Evolutionary conservation across 2,113 vertebrate species (phyloP).

Genomic region (Thunnus thynnus): DNA sequence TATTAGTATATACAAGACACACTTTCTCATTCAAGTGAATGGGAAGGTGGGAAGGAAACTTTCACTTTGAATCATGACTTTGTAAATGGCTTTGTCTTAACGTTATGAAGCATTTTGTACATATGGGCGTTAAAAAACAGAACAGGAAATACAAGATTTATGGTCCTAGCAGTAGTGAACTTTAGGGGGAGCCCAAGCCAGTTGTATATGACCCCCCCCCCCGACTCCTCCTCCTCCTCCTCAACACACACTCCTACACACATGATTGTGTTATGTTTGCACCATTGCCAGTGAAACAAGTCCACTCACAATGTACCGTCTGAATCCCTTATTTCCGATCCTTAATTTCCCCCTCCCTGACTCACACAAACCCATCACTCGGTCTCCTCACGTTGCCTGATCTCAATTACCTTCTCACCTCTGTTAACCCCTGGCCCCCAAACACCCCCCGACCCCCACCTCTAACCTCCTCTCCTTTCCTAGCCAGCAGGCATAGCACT

Average conservation of each 20-base stretch:
- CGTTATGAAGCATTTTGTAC: constrained; percentile 3
- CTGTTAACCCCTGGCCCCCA: constrained; percentile 64
- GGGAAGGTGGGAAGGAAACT: no score
- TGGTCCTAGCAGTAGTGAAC: constrained; percentile 37
- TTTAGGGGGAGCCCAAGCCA: constrained; percentile 48
- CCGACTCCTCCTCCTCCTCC: not conserved
- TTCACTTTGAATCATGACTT: no score
- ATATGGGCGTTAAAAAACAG: constrained; percentile 22
- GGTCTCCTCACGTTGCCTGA: constrained; percentile 68
- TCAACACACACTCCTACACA: constrained; percentile 20
- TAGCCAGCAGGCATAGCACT: constrained; percentile 82
- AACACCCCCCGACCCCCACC: constrained; percentile 49
- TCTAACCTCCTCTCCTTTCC: constrained; percentile 66
- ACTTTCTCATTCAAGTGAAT: no score
- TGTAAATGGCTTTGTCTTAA: not conserved
- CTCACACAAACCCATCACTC: constrained; percentile 50
- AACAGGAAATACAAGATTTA: constrained; percentile 67
- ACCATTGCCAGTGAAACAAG: not conserved
- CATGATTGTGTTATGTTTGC: not conserved
- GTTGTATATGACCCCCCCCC: not conserved
- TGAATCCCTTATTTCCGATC: constrained; percentile 21
- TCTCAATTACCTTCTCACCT: constrained; percentile 81
- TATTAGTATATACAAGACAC: not conserved
- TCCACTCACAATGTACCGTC: not conserved
- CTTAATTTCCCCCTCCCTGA: constrained; percentile 13